Evolutionary conservation across 30 jellyfish, hydroid and myxozoan genomes (phyloP).

Genomic region (Calvadosia cruxmelitensis): DNA sequence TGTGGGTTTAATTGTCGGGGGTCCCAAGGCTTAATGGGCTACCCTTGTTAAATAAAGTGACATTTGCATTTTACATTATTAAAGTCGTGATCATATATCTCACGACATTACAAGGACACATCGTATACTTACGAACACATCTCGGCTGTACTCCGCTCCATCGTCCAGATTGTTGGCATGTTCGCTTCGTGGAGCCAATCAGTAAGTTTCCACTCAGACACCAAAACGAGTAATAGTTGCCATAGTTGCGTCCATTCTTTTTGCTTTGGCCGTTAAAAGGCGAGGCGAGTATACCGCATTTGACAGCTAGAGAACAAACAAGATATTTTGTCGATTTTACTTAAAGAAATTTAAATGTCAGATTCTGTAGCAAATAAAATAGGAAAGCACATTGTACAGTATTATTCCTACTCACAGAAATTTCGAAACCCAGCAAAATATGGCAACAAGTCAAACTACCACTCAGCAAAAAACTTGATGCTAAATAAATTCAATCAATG

Average conservation of each 20-base stretch:
- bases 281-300: constrained; percentile 60
- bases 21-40: too few species aligned
- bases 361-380: neutral
- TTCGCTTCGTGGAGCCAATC: constrained; percentile 51
- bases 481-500: too few species aligned
- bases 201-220: constrained; percentile 58
- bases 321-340: too few species aligned
- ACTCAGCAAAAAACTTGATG: too few species aligned
- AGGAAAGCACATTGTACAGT: neutral
- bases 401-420: neutral
- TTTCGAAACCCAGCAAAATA: too few species aligned
- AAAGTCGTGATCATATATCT: too few species aligned
- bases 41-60: too few species aligned
- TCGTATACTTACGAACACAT: constrained; percentile 69
- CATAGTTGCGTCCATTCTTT: constrained; percentile 26
- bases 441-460: too few species aligned
- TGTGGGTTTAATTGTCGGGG: too few species aligned
- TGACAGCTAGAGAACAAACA: constrained; percentile 50
- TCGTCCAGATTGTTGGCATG: constrained; percentile 60
- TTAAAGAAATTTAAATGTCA: too few species aligned
- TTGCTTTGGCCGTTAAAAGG: constrained; percentile 52
- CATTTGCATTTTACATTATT: too few species aligned
- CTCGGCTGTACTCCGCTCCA: constrained; percentile 96
- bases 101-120: too few species aligned
- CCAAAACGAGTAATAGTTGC: constrained; percentile 26